Evolutionary conservation across 2,888 invertebrate species (phyloP).

Genomic region (Acleris cristana): DNA sequence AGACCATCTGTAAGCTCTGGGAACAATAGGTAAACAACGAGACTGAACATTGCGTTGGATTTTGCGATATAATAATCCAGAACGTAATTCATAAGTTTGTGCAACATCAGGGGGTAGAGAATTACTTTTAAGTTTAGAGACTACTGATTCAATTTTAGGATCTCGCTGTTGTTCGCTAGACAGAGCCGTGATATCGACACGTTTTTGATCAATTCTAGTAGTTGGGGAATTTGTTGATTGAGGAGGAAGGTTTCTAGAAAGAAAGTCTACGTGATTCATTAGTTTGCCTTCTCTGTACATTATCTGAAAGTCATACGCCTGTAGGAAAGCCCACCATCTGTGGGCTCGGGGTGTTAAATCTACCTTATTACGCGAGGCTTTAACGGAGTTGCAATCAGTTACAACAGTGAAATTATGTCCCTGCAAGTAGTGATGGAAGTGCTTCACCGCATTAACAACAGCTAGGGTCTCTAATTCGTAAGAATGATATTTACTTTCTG

Average conservation of each 20-base stretch:
- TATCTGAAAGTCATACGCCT: slow-evolving; percentile 3
- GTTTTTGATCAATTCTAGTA: too few species aligned
- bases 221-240: too few species aligned
- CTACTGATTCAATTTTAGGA: neutral
- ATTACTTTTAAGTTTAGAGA: neutral
- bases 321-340: too few species aligned
- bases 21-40: neutral
- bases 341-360: slow-evolving; percentile 29
- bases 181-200: neutral
- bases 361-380: slow-evolving; percentile 32
- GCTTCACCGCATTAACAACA: too few species aligned
- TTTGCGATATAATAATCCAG: slow-evolving; percentile 1
- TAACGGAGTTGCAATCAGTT: slow-evolving; percentile 37
- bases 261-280: slow-evolving; percentile 4
- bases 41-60: neutral
- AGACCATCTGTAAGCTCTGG: neutral
- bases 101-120: neutral
- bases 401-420: slow-evolving; percentile 5
- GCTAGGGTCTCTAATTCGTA: too few species aligned
- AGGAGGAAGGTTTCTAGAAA: too few species aligned
- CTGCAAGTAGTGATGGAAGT: too few species aligned
- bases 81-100: neutral
- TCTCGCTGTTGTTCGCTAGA: slow-evolving; percentile 2
- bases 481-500: slow-evolving; percentile 4
- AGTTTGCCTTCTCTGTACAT: neutral